Conservation (phyloP, 2,888 invertebrate species). For the Dryadula phaetusa region DNA sequence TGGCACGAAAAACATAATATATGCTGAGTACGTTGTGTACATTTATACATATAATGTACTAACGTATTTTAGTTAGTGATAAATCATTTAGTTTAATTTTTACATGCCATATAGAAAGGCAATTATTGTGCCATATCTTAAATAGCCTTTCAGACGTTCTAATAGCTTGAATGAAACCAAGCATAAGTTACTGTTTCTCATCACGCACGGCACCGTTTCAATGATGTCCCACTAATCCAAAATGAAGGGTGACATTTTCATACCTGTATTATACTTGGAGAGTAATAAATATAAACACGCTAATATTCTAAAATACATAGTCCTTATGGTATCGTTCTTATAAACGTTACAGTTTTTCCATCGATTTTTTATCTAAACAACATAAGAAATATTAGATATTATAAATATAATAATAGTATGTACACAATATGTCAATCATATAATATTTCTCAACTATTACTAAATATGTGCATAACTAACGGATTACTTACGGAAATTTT, state of each 20-base stretch:
- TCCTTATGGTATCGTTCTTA: not conserved
- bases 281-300: conserved; percentile 1
- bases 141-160: not conserved
- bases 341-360: not conserved
- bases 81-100: not conserved
- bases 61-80: too few relatives aligned
- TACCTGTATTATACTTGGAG: not conserved
- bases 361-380: not conserved
- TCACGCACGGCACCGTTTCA: conserved; percentile 17
- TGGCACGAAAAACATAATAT: too few relatives aligned
- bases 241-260: conserved; percentile 2
- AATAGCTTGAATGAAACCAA: conserved; percentile 2
- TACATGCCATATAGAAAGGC: not conserved
- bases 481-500: conserved; percentile 2
- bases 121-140: not conserved
- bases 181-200: conserved; percentile 5
- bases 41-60: too few relatives aligned
- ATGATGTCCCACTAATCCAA: not conserved
- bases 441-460: not conserved
- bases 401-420: not conserved
- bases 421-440: conserved; percentile 3
- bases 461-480: not conserved
- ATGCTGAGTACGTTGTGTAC: too few relatives aligned
- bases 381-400: not conserved
- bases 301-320: too few relatives aligned